These are phyloP conservation scores for Crematogaster levior DNA, from an alignment of 2,888 invertebrate genomes.

Conservation along the genomic window DNA sequence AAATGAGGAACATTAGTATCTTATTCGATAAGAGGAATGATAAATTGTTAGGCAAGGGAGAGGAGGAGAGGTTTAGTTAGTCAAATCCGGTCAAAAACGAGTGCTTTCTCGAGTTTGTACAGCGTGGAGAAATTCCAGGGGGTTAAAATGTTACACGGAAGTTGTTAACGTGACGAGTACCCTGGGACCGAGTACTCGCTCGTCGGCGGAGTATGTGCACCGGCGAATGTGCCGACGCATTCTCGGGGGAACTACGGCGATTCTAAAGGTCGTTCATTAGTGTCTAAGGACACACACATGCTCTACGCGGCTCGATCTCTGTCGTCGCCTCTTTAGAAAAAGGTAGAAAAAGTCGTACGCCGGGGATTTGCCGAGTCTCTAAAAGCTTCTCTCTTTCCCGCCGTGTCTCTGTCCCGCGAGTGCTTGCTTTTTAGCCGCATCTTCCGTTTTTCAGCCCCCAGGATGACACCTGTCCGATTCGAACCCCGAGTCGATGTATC, in stretches of 20 bases:
- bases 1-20: not conserved
- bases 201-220: conserved; percentile 53
- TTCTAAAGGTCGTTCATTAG: conserved; percentile 78
- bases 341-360: not conserved
- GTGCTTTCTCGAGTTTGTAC: conserved; percentile 24
- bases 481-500: not conserved
- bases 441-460: conserved; percentile 45
- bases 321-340: conserved; percentile 37
- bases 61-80: not conserved
- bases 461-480: conserved; percentile 67
- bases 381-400: not conserved
- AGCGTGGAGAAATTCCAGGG: conserved; percentile 30
- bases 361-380: conserved; percentile 26
- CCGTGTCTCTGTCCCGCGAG: not conserved
- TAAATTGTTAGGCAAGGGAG: not conserved
- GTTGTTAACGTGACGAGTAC: conserved; percentile 66
- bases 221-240: conserved; percentile 64
- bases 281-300: conserved; percentile 66
- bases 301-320: conserved; percentile 48
- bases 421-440: conserved; percentile 40
- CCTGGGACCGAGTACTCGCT: conserved; percentile 34
- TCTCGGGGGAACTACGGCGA: conserved; percentile 63
- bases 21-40: not conserved
- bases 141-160: conserved; percentile 56
- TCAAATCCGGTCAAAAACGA: conserved; percentile 3